Conservation (phyloP, 2,888 invertebrate species). For the Hyalella azteca region DNA sequence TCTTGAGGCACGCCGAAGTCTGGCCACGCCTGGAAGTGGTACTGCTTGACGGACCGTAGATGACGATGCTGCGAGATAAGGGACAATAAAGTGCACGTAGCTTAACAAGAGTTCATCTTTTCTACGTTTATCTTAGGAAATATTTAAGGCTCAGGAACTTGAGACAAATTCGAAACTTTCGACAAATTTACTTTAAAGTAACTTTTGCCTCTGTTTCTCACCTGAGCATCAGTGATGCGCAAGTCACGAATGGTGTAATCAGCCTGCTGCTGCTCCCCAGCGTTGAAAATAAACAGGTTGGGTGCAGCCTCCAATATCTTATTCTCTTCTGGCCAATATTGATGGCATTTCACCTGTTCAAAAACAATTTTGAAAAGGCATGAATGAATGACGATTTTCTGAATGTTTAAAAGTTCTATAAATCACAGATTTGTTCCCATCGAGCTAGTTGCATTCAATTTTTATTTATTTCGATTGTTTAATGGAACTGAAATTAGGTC, state of each 20-base stretch:
- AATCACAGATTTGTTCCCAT: too few species aligned
- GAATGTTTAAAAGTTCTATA: too few species aligned
- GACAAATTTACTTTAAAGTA: background rate
- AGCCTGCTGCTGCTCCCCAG: background rate
- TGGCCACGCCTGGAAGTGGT: slow-evolving; percentile 48
- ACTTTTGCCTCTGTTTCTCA: background rate
- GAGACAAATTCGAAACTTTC: background rate
- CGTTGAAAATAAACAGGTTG: background rate
- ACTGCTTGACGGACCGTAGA: slow-evolving; percentile 38
- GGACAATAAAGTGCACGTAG: background rate
- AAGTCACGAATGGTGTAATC: background rate
- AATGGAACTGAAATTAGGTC: too few species aligned
- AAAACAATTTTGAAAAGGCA: background rate
- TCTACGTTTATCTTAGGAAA: background rate
- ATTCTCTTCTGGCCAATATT: slow-evolving; percentile 41
- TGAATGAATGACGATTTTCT: too few species aligned
- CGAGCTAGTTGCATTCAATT: too few species aligned
- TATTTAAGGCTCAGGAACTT: background rate
- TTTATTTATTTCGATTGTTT: too few species aligned
- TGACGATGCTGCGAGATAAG: background rate
- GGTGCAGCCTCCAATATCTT: background rate
- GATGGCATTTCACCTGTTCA: slow-evolving; percentile 34
- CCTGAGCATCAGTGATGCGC: background rate
- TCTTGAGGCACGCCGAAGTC: slow-evolving; percentile 39
- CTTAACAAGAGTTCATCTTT: background rate